phyloP scores from a whole-genome alignment of 2,113 vertebrate genomes.

The Vulpes lagopus region DNA sequence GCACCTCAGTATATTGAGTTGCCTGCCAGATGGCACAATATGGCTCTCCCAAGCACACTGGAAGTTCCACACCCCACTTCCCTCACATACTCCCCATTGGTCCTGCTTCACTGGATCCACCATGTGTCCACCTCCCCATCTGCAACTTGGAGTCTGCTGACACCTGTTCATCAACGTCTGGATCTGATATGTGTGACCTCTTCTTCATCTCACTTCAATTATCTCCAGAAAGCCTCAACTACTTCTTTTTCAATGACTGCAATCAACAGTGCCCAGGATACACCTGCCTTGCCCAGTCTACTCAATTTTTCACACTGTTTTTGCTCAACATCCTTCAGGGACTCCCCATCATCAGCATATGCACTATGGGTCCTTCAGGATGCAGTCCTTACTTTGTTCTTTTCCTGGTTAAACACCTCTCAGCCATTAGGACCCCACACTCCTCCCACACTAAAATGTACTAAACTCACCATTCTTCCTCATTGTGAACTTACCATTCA shows the following conservation, averaged over 20 bases:
- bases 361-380: not conserved
- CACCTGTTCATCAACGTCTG: no score
- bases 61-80: accelerated
- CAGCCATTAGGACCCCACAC: accelerated
- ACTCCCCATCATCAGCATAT: no score
- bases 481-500: not conserved
- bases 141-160: not conserved
- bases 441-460: not conserved
- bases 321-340: not conserved
- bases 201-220: not conserved
- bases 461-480: no score
- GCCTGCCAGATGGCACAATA: not conserved
- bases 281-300: not conserved
- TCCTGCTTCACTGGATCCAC: not conserved
- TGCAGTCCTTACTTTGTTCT: no score
- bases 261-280: not conserved
- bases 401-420: not conserved
- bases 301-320: not conserved
- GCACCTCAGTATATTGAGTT: no score
- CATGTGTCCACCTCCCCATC: accelerated
- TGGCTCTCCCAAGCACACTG: no score
- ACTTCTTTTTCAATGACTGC: not conserved
- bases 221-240: not conserved
- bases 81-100: not conserved
- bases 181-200: not conserved